Evolutionary conservation across 2,113 vertebrate species (phyloP), one percentile per base, ranked within the genome.

Genomic region (Miniopterus natalensis): DNA sequence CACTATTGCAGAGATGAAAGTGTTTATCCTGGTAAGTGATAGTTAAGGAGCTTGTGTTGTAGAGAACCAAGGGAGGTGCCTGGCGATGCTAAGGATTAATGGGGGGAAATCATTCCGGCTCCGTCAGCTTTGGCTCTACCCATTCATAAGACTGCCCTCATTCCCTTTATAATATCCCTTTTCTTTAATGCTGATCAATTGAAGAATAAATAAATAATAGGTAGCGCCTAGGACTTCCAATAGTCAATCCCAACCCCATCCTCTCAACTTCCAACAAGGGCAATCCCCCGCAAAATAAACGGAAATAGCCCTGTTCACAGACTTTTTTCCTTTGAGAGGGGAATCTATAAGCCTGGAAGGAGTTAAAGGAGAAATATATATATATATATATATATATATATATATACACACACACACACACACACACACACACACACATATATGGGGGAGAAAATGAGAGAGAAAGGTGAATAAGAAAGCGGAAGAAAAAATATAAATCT

Each of bases 1-100:
- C 42, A 40, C 86, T 90, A 93, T 92, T 77, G 68, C 97, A 94
- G 91, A 89, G 90, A 98, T 96, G 88, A 97, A 97, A 93, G 91
- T 98, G 95, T 98, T 98, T 97, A 96, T 97, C 96, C 97, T 98
- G 95, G 94, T 96, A 97, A 98, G 84, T 20, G 65, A 92, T 85
- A 94, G 92, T 98, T 98, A 98, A 97, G 95, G 80, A 95, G 91
- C 13, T n/a, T 31, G 11, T 86, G 74, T 85, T 97, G 93, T 92
- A 95, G 3, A 1, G 83, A 96, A 89, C 29, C 47, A 73, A 66
- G 68, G 83, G 68, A 88, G 85, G 92, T 92, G 78, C 57, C 47
- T 91, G 57, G 87, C 78, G 68, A 42, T 18, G 12, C 81, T 96
- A 84, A 84, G 78, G 95, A 93, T 84, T 94, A 95, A 90, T 84